Base-by-base conservation (phyloP, 64 coral and sea anemone species). In the Actinia equina region DNA sequence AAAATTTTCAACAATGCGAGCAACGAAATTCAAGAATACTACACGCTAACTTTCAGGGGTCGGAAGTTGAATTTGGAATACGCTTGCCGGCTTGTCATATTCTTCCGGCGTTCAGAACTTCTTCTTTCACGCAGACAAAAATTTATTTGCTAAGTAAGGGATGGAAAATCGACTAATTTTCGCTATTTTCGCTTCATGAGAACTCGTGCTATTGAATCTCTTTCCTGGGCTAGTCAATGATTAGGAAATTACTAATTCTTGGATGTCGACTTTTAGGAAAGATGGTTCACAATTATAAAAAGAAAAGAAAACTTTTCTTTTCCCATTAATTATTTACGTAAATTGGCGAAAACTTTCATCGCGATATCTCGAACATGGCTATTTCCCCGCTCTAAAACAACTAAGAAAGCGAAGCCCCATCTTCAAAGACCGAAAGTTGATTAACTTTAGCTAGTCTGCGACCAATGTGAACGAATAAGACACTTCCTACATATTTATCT, bases 51-150 rank as follows among this genome's bases (percentile, higher is more conserved):
- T 37, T 45, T 80, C 17, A 45, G 18, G 11, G 77, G 18, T 51
- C 77, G 77, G 77, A 80, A 80, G 77, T 80, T 80, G 77, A 45
- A 80, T 80, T 80, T 49, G 20, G 17, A 49, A 80, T 45, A 46
- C 22, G 65, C 25, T 26, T 80, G 41, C 20, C 41, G 77, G 41
- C 19, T 80, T 13, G 11, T 20, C 13, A 15, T 41, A 44, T 80
- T 80, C 77, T 80, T 80, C 77, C 77, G 77, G 77, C 16, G 42
- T 7, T 44, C 77, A 46, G 42, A 44, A 44, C 45, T 45, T 37
- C 30, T 17, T 14, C 43, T 80, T 52, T 45, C 16, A 80, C 77
- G 43, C 41, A 80, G 77, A 22, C 77, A 22, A 80, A 80, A 80
- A 49, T 46, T 17, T 3, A 80, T 15, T 18, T 13, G 45, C 41